phyloP scores from a whole-genome alignment of 2,797 vertebrate species.

The Scarus forsteni region DNA sequence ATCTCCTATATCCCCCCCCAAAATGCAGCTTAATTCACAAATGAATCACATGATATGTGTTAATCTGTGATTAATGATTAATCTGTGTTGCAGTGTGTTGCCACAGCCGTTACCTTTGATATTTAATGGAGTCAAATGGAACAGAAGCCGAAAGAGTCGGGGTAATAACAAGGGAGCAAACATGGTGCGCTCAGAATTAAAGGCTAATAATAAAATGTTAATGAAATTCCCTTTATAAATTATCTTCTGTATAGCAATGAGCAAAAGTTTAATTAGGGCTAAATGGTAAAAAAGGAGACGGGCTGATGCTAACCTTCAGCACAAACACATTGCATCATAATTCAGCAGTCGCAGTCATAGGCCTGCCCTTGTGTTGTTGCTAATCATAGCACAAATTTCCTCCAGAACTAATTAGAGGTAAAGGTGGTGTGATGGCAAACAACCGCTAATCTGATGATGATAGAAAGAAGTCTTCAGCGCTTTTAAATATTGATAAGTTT shows the following conservation, averaged over 20 bases:
- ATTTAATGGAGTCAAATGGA: conserved; percentile 74
- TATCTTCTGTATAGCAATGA: conserved; percentile 75
- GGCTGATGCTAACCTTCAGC: conserved; percentile 68
- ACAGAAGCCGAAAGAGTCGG: conserved; percentile 72
- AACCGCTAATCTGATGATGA: conserved; percentile 34
- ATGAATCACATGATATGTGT: conserved; percentile 44
- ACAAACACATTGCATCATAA: conserved; percentile 65
- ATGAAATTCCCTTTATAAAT: conserved; percentile 80
- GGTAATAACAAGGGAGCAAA: conserved; percentile 72
- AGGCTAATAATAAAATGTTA: conserved; percentile 79
- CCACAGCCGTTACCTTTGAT: conserved; percentile 73
- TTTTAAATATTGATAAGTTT: conserved; percentile 11
- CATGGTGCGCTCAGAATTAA: conserved; percentile 73
- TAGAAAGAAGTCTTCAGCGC: conserved; percentile 32
- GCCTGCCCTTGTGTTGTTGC: conserved; percentile 46
- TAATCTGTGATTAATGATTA: conserved; percentile 56
- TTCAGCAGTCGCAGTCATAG: conserved; percentile 55
- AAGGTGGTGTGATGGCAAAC: conserved; percentile 47
- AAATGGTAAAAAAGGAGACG: conserved; percentile 66
- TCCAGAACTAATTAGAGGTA: conserved; percentile 58
- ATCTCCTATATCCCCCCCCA: not conserved
- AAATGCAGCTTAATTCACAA: conserved; percentile 18
- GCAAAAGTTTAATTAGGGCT: conserved; percentile 82
- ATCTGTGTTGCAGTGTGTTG: conserved; percentile 66
- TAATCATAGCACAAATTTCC: conserved; percentile 61